Evolutionary conservation across 2,797 vertebrate species (phyloP).

Genomic region (Falco cherrug): DNA sequence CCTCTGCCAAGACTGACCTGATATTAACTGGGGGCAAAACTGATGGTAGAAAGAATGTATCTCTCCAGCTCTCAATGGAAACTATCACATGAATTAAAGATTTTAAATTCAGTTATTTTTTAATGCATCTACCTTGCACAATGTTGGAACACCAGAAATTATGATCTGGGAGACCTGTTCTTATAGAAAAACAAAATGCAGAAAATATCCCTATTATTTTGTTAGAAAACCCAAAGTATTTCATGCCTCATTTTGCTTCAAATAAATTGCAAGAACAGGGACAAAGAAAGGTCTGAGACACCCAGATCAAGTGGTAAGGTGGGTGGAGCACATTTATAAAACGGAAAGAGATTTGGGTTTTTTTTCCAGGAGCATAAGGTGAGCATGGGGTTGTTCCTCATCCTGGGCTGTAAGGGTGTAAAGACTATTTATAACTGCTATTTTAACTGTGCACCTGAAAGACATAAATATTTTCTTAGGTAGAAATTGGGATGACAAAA

Average conservation of each 20-base stretch:
- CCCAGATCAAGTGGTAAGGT: neutral
- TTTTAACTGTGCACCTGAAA: neutral
- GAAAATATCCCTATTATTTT: neutral
- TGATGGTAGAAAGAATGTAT: neutral
- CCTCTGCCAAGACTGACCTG: neutral
- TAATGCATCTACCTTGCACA: neutral
- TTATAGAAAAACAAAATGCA: neutral
- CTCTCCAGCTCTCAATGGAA: neutral
- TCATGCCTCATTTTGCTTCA: neutral
- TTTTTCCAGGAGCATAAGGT: neutral
- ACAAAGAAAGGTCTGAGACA: neutral
- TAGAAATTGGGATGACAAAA: neutral
- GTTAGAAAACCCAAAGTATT: neutral
- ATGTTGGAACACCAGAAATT: neutral
- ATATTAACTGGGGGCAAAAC: neutral
- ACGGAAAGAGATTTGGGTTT: neutral
- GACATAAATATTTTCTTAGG: neutral
- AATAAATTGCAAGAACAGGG: neutral
- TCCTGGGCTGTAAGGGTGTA: neutral
- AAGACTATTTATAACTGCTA: neutral
- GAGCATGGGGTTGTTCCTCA: neutral
- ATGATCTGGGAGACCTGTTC: neutral
- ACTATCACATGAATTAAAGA: neutral
- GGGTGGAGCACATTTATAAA: neutral
- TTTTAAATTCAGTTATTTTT: neutral